Evolutionary conservation across 2,888 invertebrate species (phyloP), one percentile per base, ranked within the genome.

Genomic region (Hyposoter dolosus): DNA sequence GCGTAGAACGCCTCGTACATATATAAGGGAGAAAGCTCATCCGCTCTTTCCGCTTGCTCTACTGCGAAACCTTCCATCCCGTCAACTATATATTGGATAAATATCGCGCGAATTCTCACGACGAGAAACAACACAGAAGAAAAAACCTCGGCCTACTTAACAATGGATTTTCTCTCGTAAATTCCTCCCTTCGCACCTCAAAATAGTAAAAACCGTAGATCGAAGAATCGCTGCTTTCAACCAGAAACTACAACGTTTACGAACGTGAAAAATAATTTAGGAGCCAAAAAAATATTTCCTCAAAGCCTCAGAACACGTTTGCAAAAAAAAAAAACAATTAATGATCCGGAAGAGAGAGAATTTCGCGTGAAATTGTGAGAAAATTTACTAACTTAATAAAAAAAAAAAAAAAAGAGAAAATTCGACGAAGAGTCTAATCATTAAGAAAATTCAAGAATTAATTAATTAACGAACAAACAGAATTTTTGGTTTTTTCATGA

Each of bases 121-220:
- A 32, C 40, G 17, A 78, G 66, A 66, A 66, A 40, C 7, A 32
- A 80, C 9, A 40, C 5, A 0, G 65, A 47, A 78, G 45, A 45
- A 69, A 68, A 35, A 43, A 19, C 75, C 72, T 76, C 72, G 81
- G 81, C 81, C 81, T 47, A 50, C 56, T 66, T 84, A 47, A 71
- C 28, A 74, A 63, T 28, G 23, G 23, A 7, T 47, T 68, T 68
- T 40, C 53, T 0, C 23, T 23, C 17, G 3, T 65, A 10, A 50
- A 12, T 0, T 0, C 19, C 1, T 75, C 32, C 32, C 45, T 65
- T 3, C 17, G 53, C n/a, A n/a, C 15, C 71, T 71, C 32, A 17
- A 43, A 43, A 19, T 53, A 53, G n/a, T 7, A 1, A 53, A 19
- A 53, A 7, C 7, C 19, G 9, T 19, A 17, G 9, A 7, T 53